phyloP scores from a whole-genome alignment of 2,113 vertebrate species.

The Fregetta grallaria region DNA sequence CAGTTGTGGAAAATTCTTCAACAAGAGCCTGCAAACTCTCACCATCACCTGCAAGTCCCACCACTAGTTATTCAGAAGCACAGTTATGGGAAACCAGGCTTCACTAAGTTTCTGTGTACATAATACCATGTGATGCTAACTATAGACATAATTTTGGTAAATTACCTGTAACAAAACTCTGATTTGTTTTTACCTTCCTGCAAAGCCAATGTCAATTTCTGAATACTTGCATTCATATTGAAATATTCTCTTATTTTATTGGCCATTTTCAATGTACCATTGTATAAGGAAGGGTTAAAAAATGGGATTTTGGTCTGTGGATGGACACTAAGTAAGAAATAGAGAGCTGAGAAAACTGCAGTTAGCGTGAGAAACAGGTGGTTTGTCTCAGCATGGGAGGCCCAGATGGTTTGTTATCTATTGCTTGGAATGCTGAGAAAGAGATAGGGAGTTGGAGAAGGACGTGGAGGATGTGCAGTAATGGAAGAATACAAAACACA shows the following conservation, averaged over 20 bases:
- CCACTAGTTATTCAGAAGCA: not conserved
- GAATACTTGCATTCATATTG: not conserved
- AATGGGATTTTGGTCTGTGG: too few relatives aligned
- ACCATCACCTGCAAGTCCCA: not conserved
- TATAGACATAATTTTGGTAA: not conserved
- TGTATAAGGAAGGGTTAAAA: too few relatives aligned
- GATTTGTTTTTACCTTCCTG: not conserved
- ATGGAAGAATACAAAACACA: too few relatives aligned
- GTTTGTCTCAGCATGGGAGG: too few relatives aligned
- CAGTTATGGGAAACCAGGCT: not conserved
- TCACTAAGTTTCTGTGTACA: not conserved
- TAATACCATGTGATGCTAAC: not conserved
- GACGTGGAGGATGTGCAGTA: too few relatives aligned
- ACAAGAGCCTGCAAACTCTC: not conserved
- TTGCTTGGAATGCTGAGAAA: too few relatives aligned
- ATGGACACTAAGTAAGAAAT: too few relatives aligned
- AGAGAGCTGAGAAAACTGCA: too few relatives aligned
- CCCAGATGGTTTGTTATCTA: too few relatives aligned
- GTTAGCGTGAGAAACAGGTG: too few relatives aligned
- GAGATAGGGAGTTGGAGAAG: too few relatives aligned
- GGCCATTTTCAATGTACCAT: not conserved
- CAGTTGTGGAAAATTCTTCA: not conserved
- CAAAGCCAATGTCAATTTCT: not conserved
- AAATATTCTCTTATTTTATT: not conserved
- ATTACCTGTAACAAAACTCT: not conserved